These are phyloP conservation scores for Plagodis dolabraria DNA, from an alignment of 2,888 invertebrate species.

Conservation along the genomic window DNA sequence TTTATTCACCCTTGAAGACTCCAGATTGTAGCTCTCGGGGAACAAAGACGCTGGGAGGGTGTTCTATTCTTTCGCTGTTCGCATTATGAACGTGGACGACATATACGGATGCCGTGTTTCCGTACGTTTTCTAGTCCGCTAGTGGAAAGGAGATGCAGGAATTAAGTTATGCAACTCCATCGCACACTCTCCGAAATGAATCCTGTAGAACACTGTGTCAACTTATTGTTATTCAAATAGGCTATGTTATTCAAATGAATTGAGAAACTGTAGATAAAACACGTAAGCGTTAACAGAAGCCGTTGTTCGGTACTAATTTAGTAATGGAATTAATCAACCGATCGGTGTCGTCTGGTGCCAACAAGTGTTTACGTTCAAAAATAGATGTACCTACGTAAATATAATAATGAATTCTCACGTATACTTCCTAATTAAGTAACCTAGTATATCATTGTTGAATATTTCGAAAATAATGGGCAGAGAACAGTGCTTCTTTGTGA, in stretches of 20 bases:
- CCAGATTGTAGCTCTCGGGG: too few relatives aligned
- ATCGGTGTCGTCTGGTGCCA: slow-evolving; percentile 34
- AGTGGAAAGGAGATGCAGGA: too few relatives aligned
- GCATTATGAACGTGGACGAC: too few relatives aligned
- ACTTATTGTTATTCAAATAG: background rate
- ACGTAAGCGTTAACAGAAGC: slow-evolving; percentile 24
- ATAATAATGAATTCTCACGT: slow-evolving; percentile 25
- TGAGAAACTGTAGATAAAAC: slow-evolving; percentile 28
- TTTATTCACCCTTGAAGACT: too few relatives aligned
- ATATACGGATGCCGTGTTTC: too few relatives aligned
- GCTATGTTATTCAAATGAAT: slow-evolving; percentile 3
- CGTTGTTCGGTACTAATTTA: slow-evolving; percentile 31
- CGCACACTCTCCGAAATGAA: too few relatives aligned
- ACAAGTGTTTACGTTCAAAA: slow-evolving; percentile 40
- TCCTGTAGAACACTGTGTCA: too few relatives aligned
- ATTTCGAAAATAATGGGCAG: slow-evolving; percentile 1
- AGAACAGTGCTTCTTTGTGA: background rate
- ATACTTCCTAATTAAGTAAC: slow-evolving; percentile 24
- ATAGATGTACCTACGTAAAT: slow-evolving; percentile 28
- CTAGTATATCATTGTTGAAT: background rate
- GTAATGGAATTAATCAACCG: slow-evolving; percentile 38
- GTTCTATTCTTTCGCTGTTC: too few relatives aligned
- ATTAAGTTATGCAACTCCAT: too few relatives aligned
- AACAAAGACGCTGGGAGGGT: too few relatives aligned
- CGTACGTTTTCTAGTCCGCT: too few relatives aligned